Base-by-base conservation (phyloP, 2,888 invertebrate species). In the Perizoma flavofasciatum region DNA sequence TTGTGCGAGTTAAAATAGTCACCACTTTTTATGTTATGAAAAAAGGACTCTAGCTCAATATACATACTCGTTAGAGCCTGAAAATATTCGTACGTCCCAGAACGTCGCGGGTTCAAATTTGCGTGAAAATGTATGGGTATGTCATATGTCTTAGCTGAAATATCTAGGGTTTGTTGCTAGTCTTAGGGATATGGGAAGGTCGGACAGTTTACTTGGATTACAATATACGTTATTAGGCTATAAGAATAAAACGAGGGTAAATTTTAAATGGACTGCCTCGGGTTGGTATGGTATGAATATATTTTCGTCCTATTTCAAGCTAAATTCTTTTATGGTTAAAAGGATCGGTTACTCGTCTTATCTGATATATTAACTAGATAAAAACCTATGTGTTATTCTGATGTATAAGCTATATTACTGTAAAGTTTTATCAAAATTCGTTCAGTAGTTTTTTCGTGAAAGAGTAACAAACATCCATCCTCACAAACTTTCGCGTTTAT, bases 61-160 rank as follows among this genome's bases (percentile, higher is more conserved):
- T 69, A 65, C 67, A 70, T 59, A 71, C 68, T 73, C 70, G 72
- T 78, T 77, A 77, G 32, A 50, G 69, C 55, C 66, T 69, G 71
- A 77, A 79, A 81, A 79, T 79, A 77, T 79, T 77, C 70, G 59
- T 65, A 51, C 52, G 63, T 69, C 66, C 62, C 49, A 66, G 56
- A 73, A 72, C 63, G 70, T 68, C 68, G 68, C 64, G 67, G 72
- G 78, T 79, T 83, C 78, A 81, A 81, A 85, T 75, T 81, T 78
- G 79, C 77, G 81, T 81, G 81, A 83, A 83, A 83, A 86, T 86
- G 81, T 85, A 86, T 81, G 84, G 76, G 71, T 70, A 67, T 74
- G 78, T 81, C 82, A 78, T 83, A 77, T 74, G 75, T 81, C 82
- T 80, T 78, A 65, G 69, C 67, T 61, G 76, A 77, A 80, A 83